Base-by-base conservation (phyloP, 2,888 invertebrate species). In the Atrina japonica region DNA sequence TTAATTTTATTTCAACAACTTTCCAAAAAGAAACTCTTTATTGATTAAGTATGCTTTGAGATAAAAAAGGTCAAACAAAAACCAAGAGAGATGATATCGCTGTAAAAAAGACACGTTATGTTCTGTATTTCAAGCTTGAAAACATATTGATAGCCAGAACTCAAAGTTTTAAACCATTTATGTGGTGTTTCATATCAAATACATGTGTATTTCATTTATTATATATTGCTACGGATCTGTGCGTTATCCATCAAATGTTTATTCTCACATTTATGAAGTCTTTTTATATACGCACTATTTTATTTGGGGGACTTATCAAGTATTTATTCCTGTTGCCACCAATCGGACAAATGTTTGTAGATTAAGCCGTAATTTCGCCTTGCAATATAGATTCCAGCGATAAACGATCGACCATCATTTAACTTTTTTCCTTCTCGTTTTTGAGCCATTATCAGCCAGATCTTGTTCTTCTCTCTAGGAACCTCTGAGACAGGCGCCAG, bases 311-410 rank as follows among this genome's bases (percentile, higher is more conserved):
- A 30, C 30, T 21, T 29, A 35, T 35, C 35, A 27, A 16, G 43
- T 35, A 53, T 35, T 53, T 64, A 64, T 64, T 52, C n/a, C 11
- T 18, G 5, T 35, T 52, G 14, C 21, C 53, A 25, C 35, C 21
- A 23, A 52, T 52, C 53, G 52, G 18, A 52, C 64, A 52, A 64
- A 67, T 67, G 60, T 67, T 60, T 25, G 29, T 23, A 60, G 67
- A 67, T 67, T 67, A 67, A 67, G 45, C 41, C 29, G 58, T 67
- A 53, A 67, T 67, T 60, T 67, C 60, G 52, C 40, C 60, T 52
- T 60, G 60, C 60, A 41, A 67, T 67, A 67, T 60, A 67, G 67
- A 67, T 67, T 67, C 52, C 35, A 27, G 18, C 30, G 67, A 67
- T 67, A 67, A 43, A 53, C 43, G 41, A 30, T 29, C 23, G 55